Evolutionary conservation across 2,113 vertebrate species (phyloP).

Genomic region (Brevimyrus niger): DNA sequence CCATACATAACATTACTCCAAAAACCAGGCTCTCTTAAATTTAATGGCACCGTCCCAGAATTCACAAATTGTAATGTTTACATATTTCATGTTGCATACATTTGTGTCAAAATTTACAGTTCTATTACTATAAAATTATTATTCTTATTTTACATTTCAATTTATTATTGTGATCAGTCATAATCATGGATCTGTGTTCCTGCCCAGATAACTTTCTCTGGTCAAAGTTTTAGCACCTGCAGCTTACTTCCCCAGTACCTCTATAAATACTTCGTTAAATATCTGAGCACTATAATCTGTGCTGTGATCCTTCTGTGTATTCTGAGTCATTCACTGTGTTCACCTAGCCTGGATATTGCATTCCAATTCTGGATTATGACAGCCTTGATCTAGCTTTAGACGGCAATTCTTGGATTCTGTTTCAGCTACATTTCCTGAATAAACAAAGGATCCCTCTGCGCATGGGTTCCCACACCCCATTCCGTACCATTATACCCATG

Average conservation of each 20-base stretch:
- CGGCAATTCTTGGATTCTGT: background rate
- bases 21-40: background rate
- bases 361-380: background rate
- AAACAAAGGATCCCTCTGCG: background rate
- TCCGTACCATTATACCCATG: background rate
- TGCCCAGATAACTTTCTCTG: background rate
- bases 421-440: background rate
- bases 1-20: background rate
- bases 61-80: background rate
- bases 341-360: background rate
- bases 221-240: background rate
- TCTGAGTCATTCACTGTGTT: background rate
- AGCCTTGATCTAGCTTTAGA: background rate
- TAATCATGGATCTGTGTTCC: background rate
- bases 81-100: background rate
- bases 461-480: background rate
- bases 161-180: background rate
- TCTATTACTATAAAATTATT: background rate
- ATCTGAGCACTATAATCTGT: background rate
- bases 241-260: background rate
- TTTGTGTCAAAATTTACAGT: background rate
- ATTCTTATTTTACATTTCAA: background rate
- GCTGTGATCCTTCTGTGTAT: background rate
- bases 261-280: background rate
- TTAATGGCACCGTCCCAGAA: background rate